phyloP scores from a whole-genome alignment of 2,113 vertebrate species.

The Rhinoptilus africanus region DNA sequence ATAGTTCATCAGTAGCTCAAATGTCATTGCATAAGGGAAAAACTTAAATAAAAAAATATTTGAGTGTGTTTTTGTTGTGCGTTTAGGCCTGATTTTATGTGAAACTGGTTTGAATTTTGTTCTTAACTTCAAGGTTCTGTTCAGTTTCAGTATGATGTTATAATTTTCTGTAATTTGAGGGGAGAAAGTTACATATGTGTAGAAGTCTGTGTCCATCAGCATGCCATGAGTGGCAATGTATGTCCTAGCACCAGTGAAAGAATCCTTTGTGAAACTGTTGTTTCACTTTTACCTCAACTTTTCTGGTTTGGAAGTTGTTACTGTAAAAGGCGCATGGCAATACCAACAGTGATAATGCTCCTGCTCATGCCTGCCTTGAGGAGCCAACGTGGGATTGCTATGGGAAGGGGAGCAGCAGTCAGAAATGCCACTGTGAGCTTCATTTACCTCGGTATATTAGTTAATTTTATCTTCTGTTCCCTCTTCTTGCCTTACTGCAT shows the following conservation, averaged over 20 bases:
- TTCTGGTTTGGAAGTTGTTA: too few species aligned
- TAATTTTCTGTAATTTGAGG: not conserved
- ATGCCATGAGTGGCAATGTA: not conserved
- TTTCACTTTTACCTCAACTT: not conserved
- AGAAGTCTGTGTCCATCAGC: not conserved
- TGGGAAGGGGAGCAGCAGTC: not conserved
- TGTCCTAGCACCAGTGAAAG: not conserved
- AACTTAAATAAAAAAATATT: not conserved
- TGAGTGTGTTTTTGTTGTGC: not conserved
- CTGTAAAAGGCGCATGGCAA: too few species aligned
- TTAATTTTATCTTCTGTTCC: not conserved
- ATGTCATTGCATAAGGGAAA: not conserved
- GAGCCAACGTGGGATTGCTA: not conserved
- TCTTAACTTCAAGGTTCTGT: not conserved
- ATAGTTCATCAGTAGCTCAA: not conserved
- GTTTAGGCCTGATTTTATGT: not conserved
- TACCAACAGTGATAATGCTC: not conserved
- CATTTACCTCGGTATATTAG: not conserved
- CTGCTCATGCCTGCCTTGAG: not conserved
- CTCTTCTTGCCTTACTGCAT: not conserved
- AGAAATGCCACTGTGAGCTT: not conserved
- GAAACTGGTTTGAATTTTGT: not conserved
- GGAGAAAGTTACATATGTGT: not conserved
- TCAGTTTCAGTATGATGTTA: not conserved
- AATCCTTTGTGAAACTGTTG: not conserved